phyloP scores from a whole-genome alignment of 2,888 invertebrate species.

The Crossocerus cetratus region DNA sequence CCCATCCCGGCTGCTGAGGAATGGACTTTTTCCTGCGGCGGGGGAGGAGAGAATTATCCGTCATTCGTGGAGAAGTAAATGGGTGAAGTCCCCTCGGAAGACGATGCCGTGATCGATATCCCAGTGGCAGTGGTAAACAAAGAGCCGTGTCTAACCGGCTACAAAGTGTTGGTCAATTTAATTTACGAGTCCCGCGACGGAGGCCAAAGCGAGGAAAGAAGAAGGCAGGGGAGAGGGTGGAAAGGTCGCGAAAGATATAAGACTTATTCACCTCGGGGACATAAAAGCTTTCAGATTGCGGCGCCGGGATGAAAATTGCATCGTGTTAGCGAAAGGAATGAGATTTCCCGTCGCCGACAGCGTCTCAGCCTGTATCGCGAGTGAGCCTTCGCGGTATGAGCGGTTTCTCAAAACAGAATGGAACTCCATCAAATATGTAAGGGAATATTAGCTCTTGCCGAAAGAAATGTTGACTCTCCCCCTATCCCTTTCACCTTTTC shows the following conservation, averaged over 20 bases:
- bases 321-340: conserved; percentile 65
- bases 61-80: conserved; percentile 53
- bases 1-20: conserved; percentile 22
- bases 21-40: conserved; percentile 22
- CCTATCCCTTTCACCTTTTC: background rate
- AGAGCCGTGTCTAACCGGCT: conserved; percentile 49
- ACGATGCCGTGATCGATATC: conserved; percentile 56
- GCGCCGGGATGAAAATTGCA: conserved; percentile 66
- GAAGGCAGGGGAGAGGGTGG: conserved; percentile 10
- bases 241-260: conserved; percentile 43
- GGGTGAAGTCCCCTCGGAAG: conserved; percentile 14
- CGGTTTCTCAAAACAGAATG: conserved; percentile 58
- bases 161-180: conserved; percentile 62
- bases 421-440: conserved; percentile 65
- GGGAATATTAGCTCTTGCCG: conserved; percentile 63
- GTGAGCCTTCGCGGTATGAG: conserved; percentile 2
- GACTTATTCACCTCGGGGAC: conserved; percentile 56
- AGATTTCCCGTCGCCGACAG: conserved; percentile 53
- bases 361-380: conserved; percentile 1
- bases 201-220: background rate
- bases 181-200: conserved; percentile 54
- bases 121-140: conserved; percentile 49
- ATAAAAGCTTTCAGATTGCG: conserved; percentile 56
- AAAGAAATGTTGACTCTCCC: conserved; percentile 59
- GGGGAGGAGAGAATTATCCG: conserved; percentile 57